Base-by-base conservation (phyloP, 1,140 invertebrate species). In the Heterodera carotae region DNA sequence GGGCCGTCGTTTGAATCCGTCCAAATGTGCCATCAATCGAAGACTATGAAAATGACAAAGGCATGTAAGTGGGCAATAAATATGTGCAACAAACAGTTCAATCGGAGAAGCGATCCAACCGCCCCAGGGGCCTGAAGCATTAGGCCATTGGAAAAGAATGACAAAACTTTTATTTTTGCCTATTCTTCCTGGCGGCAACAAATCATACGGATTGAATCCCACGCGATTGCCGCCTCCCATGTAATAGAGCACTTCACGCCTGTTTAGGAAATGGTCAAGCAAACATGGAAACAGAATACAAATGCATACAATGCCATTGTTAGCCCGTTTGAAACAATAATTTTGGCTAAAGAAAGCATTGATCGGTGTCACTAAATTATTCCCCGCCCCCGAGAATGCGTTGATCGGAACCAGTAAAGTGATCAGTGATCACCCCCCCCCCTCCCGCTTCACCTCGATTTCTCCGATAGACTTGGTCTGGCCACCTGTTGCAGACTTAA, bases 101-200 rank as follows among this genome's bases (percentile, higher is more conserved):
- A 88, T 85, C 2, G 86, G 86, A 31, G 82, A 87, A 4, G 85
- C 86, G 36, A 87, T 86, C 85, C 85, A 87, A 64, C 85, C 85
- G 72, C 85, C 85, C 86, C 86, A 87, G 27, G 85, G 86, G 29
- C 86, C 86, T 48, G 33, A 39, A 56, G n/a, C 34, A 62, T 29
- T 36, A 15, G 53, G 31, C 22, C 31, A 71, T n/a, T n/a, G 18
- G 27, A 15, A 48, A 66, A 33, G 66, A 68, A n/a, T 75, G 53
- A 0, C 43, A 59, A n/a, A n/a, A 1, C 29, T 43, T 10, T 76
- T 18, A 15, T 56, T 43, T 31, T 36, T 56, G 59, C 72, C 72
- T 8, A 83, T 86, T 62, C 85, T 68, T 39, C 84, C 80, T 18
- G 86, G 84, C 22, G 83, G 74, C 8, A 85, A 68, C 84, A 86